Evolutionary conservation across 1,140 invertebrate species (phyloP), one percentile per base, ranked within the genome.

Genomic region (Temnothorax curvispinosus): DNA sequence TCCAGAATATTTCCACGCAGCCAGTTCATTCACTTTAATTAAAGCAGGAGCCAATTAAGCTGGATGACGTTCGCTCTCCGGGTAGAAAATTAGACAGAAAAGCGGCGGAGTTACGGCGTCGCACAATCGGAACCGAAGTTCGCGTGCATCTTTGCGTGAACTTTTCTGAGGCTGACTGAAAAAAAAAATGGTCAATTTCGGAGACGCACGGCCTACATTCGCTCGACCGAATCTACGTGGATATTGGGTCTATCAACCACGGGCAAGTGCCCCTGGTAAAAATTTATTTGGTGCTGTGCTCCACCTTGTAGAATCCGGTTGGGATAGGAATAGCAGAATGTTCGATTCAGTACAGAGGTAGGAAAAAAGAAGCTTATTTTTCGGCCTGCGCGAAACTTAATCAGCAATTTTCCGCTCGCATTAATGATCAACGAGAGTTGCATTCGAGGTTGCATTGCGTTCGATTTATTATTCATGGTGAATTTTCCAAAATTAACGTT

Each of bases 231-330:
- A 77, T 85, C 60, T 78, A 44, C 74, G 78, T 85, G 44, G 74
- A 77, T 78, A 85, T 78, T 85, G 47, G 21, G 27, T 56, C 44
- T 77, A 85, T 77, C 74, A 64, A 85, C 62, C 47, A 18, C 71
- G 47, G 64, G 78, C 82, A 35, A 67, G 58, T 58, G 80, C 18
- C 3, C 13, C 13, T 35, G 38, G n/a, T n/a, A 27, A 50, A 77
- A 77, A 65, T 85, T 85, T 60, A 85, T 85, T 85, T 65, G 35
- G 15, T 44, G 56, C n/a, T 15, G n/a, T 65, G 56, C 56, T 54
- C 9, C 72, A 77, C 9, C 47, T 77, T 85, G 71, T 76, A 71
- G 65, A 44, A 81, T 56, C 35, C 64, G n/a, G 1, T 9, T 18
- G 38, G 21, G 15, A 32, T 44, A 11, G 52, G 13, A 32, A 52